A percentile compares a stretch with the other conserved stretches of the same genome.
Conservation (phyloP, 1,140 invertebrate species). For the Microplitis demolitor region DNA sequence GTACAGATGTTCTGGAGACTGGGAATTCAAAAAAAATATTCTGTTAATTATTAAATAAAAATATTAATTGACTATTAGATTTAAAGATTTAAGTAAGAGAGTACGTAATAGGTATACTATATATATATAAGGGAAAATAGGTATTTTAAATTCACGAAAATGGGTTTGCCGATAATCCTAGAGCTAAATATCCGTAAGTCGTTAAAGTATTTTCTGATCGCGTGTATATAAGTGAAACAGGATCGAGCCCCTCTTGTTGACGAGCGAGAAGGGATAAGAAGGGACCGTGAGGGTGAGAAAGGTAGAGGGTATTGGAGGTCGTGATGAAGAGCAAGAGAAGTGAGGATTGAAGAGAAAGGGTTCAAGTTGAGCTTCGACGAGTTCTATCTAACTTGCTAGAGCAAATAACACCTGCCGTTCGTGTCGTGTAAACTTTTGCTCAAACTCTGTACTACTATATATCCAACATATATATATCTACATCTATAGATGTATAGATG, state of each 20-base stretch:
- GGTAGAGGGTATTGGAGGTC: neutral
- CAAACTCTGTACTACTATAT: slow-evolving; percentile 15
- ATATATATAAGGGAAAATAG: too few relatives aligned
- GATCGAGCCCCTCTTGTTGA: neutral
- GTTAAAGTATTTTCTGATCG: slow-evolving; percentile 21
- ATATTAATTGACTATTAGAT: too few relatives aligned
- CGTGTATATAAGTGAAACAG: slow-evolving; percentile 10
- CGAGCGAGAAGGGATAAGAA: neutral
- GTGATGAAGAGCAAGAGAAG: neutral
- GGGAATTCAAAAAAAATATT: too few relatives aligned
- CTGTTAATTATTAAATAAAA: too few relatives aligned
- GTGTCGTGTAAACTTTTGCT: slow-evolving; percentile 30
- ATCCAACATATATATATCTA: too few relatives aligned
- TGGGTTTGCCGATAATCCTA: slow-evolving; percentile 16
- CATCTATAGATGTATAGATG: too few relatives aligned
- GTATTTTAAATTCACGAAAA: neutral
- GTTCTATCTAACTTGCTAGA: slow-evolving; percentile 31
- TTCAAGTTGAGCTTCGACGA: slow-evolving; percentile 20
- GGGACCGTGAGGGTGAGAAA: neutral
- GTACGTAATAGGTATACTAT: too few relatives aligned
- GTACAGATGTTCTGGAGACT: too few relatives aligned
- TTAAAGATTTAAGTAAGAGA: too few relatives aligned
- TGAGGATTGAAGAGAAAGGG: neutral
- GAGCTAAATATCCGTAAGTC: slow-evolving; percentile 16
- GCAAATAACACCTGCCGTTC: slow-evolving; percentile 32